These are phyloP conservation scores for Therioaphis trifolii DNA, from an alignment of 2,888 invertebrate species.

Conservation along the genomic window DNA sequence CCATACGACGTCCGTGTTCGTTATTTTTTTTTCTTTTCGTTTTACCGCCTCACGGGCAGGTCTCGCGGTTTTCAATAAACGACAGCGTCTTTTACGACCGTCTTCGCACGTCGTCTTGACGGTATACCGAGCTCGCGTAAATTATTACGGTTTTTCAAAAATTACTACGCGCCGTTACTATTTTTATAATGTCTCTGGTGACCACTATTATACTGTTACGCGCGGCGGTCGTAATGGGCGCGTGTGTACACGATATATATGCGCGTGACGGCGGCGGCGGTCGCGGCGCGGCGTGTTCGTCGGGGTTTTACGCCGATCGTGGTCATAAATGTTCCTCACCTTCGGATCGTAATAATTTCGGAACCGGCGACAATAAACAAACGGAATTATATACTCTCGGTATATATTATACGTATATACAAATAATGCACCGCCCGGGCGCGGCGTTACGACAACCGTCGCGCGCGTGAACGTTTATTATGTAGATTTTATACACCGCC, in stretches of 20 bases:
- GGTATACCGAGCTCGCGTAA: not conserved
- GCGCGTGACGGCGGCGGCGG: too few species aligned
- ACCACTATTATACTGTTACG: not conserved
- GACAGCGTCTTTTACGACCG: not conserved
- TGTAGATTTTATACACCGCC: not conserved
- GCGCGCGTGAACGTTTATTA: not conserved
- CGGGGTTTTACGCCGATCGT: slow-evolving; percentile 7
- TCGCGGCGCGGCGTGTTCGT: too few species aligned
- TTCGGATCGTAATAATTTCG: slow-evolving; percentile 1
- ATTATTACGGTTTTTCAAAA: slow-evolving; percentile 23
- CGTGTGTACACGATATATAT: not conserved
- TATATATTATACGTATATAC: not conserved
- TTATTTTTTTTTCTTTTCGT: too few species aligned
- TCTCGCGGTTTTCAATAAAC: slow-evolving; percentile 7
- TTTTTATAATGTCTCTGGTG: not conserved
- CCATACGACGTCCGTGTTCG: too few species aligned
- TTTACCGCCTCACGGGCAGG: too few species aligned
- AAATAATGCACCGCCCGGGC: not conserved
- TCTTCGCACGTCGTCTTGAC: not conserved
- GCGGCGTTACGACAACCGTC: not conserved
- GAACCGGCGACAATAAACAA: slow-evolving; percentile 7
- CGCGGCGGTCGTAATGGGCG: not conserved
- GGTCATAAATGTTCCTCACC: slow-evolving; percentile 7
- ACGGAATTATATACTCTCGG: not conserved
- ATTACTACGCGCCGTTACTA: not conserved